Evolutionary conservation across 2,797 vertebrate genomes (phyloP).

Genomic region (Melanotaenia nigrans): DNA sequence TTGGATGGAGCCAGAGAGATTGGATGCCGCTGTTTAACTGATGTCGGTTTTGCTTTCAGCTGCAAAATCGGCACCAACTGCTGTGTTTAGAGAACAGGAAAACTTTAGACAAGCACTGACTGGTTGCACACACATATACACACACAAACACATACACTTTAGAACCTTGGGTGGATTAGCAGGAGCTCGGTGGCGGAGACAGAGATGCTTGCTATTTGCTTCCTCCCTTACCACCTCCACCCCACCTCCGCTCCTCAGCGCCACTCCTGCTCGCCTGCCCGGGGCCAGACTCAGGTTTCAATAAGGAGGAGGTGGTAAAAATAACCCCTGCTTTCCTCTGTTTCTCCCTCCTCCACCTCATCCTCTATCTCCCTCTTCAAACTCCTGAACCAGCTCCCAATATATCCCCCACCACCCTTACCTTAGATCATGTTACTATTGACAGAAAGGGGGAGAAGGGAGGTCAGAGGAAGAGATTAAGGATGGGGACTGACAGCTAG

Average conservation of each 20-base stretch:
- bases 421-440: constrained; percentile 81
- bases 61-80: constrained; percentile 64
- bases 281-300: constrained; percentile 86
- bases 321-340: constrained; percentile 75
- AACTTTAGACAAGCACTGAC: constrained; percentile 76
- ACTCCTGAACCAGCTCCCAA: constrained; percentile 65
- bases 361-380: constrained; percentile 59
- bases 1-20: constrained; percentile 77
- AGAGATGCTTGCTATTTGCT: constrained; percentile 71
- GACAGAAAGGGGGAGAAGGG: constrained; percentile 65
- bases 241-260: constrained; percentile 63
- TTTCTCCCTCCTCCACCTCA: constrained; percentile 59
- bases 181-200: constrained; percentile 75
- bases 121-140: constrained; percentile 63
- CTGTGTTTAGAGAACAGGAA: constrained; percentile 65
- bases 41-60: constrained; percentile 74
- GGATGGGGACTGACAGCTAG: constrained; percentile 62
- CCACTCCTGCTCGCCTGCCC: constrained; percentile 83
- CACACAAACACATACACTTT: constrained; percentile 64
- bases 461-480: constrained; percentile 68
- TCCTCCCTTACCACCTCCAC: constrained; percentile 57
- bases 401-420: constrained; percentile 62
- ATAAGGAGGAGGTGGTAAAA: constrained; percentile 81
- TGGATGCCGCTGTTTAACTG: constrained; percentile 73
- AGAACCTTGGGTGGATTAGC: constrained; percentile 81